Evolutionary conservation across 2,113 vertebrate species (phyloP), one percentile per base, ranked within the genome.

Genomic region (Cryptoleucopteryx plumbea): DNA sequence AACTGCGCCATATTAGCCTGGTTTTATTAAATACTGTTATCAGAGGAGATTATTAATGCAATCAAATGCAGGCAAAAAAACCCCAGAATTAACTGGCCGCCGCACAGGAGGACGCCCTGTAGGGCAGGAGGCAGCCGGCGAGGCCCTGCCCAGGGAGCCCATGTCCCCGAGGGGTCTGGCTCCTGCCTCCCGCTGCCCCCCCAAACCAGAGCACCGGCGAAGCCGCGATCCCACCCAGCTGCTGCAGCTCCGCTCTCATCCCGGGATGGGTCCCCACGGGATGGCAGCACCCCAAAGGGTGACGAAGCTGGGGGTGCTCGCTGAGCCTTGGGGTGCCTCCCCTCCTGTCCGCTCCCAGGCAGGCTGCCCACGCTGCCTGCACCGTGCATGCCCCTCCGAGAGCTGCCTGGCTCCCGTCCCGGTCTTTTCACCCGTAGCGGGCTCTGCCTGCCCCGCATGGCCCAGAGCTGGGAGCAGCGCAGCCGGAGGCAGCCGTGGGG

Each of bases 11-110:
- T 93, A 82, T 85, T 93, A 93, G 83, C 95, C 82, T 7, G 86
- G 90, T 91, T 97, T 96, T 96, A 96, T 97, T 96, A 97, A 96
- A 94, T 88, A 92, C 94, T 75, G 90, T 96, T 92, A 96, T 97
- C 90, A 96, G 96, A 91, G 81, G 80, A 96, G 88, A 96, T 97
- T 93, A 97, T 97, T 96, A 97, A 94, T 80, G 86, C 58, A 88
- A 96, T 97, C 96, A 95, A 83, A 68, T 26, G 90, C 85, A 94
- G 73, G 81, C 65, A 89, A 95, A 87, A 86, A 93, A 82, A 43
- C 40, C 53, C 53, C 66, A 56, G 93, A 94, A 96, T 94, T 94
- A 96, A 96, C 96, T 77, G 94, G 74, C 74, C 86, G 7, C 48
- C 1, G 0, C 6, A 4, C 73, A 74, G 81, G 75, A 91, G 83